These are phyloP conservation scores for Eleutherodactylus coqui DNA, from an alignment of 2,797 vertebrate species.

Conservation along the genomic window DNA sequence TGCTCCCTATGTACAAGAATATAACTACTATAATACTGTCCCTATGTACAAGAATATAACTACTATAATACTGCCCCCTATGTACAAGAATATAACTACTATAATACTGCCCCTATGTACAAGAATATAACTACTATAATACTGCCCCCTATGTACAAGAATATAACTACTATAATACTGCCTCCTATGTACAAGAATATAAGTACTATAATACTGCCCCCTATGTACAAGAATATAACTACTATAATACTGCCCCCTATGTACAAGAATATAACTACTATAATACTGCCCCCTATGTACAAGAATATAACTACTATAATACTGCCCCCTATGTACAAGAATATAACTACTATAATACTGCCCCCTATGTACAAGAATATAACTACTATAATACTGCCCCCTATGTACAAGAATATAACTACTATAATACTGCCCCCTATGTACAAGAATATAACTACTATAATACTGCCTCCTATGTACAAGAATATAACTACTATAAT, in stretches of 20 bases:
- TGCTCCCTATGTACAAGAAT: not conserved
- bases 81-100: not conserved
- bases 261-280: too few species aligned
- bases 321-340: too few species aligned
- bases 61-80: not conserved
- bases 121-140: not conserved
- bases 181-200: too few species aligned
- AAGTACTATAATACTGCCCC: too few species aligned
- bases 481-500: too few species aligned
- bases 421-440: slow-evolving; percentile 18
- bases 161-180: too few species aligned
- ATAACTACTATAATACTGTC: not conserved
- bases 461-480: not conserved
- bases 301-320: too few species aligned
- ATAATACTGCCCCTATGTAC: not conserved
- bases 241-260: too few species aligned
- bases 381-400: not conserved
- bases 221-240: too few species aligned
- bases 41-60: not conserved
- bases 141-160: not conserved
- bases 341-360: too few species aligned
- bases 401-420: not conserved
- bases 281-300: too few species aligned
- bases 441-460: not conserved
- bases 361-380: not conserved